A percentile compares a stretch with the other conserved stretches of the same genome.
phyloP scores from a whole-genome alignment of 2,797 vertebrate genomes.

The Diplodus sargus region DNA sequence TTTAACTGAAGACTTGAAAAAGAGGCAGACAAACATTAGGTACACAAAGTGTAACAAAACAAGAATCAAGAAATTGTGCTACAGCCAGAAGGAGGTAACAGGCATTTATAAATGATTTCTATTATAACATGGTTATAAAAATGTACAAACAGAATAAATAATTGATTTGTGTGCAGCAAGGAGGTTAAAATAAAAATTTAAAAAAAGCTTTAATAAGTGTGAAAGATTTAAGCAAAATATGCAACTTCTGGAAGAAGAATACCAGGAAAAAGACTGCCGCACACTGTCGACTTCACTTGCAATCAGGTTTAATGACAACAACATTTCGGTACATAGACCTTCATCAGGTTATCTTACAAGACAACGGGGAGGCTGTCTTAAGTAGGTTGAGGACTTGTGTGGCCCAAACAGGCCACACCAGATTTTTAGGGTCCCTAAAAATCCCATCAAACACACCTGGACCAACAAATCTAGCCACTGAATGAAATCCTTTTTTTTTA shows the following conservation, averaged over 20 bases:
- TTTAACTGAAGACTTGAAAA: slow-evolving; percentile 27
- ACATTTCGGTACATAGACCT: too few relatives aligned
- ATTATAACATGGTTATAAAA: slow-evolving; percentile 33
- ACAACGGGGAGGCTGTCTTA: too few relatives aligned
- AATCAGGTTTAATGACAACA: too few relatives aligned
- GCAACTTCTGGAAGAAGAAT: background rate
- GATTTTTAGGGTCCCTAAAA: too few relatives aligned
- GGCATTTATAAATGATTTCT: slow-evolving; percentile 58
- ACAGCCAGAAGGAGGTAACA: slow-evolving; percentile 51
- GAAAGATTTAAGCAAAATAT: slow-evolving; percentile 5
- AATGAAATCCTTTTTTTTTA: too few relatives aligned
- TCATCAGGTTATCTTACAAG: too few relatives aligned
- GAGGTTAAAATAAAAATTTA: background rate
- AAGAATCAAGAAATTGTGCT: slow-evolving; percentile 54
- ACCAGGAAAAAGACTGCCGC: background rate
- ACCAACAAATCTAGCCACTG: too few relatives aligned
- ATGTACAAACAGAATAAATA: background rate
- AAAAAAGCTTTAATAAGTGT: background rate
- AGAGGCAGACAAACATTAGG: slow-evolving; percentile 34
- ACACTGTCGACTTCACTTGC: too few relatives aligned
- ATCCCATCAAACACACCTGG: too few relatives aligned
- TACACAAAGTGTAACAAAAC: slow-evolving; percentile 56
- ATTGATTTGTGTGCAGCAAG: background rate
- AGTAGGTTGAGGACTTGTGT: too few relatives aligned
- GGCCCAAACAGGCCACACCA: too few relatives aligned